Evolutionary conservation across 2,888 invertebrate genomes (phyloP), one percentile per base, ranked within the genome.

Genomic region (Lasioglossum pauxillum): DNA sequence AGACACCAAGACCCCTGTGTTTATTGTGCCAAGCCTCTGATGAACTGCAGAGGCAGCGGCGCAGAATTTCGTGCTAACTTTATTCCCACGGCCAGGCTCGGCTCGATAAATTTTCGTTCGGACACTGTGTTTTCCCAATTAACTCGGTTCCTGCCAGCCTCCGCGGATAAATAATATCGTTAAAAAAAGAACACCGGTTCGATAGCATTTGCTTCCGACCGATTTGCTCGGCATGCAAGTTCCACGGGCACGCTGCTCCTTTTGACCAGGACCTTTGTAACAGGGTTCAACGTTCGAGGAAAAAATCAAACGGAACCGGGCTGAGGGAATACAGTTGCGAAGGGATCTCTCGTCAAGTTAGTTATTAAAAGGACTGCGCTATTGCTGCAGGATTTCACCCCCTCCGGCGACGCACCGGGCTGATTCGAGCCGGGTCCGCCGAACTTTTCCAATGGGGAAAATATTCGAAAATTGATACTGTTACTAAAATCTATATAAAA

Each of bases 1-100:
- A 74, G 76, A 76, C 35, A 77, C 72, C 71, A 67, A 72, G n/a
- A 27, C 12, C 27, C 16, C 72, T 41, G 46, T 91, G 53, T 53
- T 91, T 91, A 88, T 91, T 90, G 84, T 89, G 76, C 60, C 84
- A 84, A 80, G 88, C 76, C 53, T 78, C 84, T 82, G 89, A 91
- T 84, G 90, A 88, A 89, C 90, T 73, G 89, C 90, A 90, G 90
- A 90, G 35, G 19, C 82, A 49, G 76, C 38, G 46, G 46, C 67
- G 49, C 23, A 19, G 27, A 72, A 14, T 41, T 44, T 46, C 27
- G 27, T 69, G 78, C 88, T 67, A 64, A 74, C 75, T 72, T 82
- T 79, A 75, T 77, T 79, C 83, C 38, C 53, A 31, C 49, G 31
- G 49, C 10, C 44, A 27, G 19, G 44, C 60, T 1, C 57, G 53